phyloP scores from a whole-genome alignment of 2,113 vertebrate genomes.

The Anhinga anhinga region DNA sequence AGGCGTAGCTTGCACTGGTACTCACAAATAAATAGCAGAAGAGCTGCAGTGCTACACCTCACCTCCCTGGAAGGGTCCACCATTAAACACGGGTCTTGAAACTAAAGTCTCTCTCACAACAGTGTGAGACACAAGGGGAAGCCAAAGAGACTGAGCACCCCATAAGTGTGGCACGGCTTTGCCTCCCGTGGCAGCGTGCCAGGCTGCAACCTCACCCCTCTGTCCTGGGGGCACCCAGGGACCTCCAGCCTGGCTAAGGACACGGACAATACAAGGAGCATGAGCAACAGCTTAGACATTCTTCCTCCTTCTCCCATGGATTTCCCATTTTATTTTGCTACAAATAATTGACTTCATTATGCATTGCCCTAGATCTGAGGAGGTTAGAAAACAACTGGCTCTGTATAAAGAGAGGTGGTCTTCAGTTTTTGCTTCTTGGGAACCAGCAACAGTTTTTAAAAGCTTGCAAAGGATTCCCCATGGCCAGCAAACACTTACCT shows the following conservation, averaged over 20 bases:
- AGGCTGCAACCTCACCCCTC: background rate
- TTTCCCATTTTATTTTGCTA: background rate
- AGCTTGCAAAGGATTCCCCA: background rate
- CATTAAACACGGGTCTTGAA: background rate
- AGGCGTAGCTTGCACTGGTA: background rate
- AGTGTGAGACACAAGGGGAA: background rate
- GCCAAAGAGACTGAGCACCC: background rate
- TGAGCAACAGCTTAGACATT: background rate
- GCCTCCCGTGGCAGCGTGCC: accelerated
- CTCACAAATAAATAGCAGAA: background rate
- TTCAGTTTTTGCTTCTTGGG: background rate
- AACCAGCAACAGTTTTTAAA: background rate
- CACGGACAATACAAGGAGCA: background rate
- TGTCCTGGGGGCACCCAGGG: background rate
- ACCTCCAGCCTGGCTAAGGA: background rate
- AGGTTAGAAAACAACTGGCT: background rate
- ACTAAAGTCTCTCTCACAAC: background rate
- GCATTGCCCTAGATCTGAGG: accelerated
- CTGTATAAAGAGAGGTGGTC: background rate
- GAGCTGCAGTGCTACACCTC: background rate
- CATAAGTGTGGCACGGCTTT: accelerated
- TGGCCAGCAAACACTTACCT: background rate
- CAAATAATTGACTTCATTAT: background rate
- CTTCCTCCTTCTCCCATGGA: background rate
- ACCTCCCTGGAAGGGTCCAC: background rate